phyloP scores from a whole-genome alignment of 2,888 invertebrate genomes.

The Monochamus alternatus region DNA sequence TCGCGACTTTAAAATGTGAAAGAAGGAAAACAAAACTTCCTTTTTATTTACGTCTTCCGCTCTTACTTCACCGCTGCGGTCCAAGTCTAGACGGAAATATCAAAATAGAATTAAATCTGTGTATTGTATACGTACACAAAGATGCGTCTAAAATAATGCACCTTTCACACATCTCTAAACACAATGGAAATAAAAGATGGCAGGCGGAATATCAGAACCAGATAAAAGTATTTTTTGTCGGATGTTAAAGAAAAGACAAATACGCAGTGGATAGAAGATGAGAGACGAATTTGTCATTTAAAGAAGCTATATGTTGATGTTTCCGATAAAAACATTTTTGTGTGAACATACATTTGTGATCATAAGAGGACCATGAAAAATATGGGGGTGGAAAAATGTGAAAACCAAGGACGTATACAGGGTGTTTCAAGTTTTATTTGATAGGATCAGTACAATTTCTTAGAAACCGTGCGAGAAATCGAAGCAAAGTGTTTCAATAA shows the following conservation, averaged over 20 bases:
- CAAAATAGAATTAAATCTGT: slow-evolving; percentile 12
- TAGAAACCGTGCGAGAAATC: too few relatives aligned
- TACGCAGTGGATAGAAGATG: not conserved
- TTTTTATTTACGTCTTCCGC: slow-evolving; percentile 2
- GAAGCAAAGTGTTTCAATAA: too few relatives aligned
- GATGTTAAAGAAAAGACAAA: not conserved
- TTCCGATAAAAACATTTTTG: too few relatives aligned
- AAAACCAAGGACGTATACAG: too few relatives aligned
- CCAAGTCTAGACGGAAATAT: not conserved
- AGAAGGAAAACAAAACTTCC: not conserved
- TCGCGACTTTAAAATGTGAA: not conserved
- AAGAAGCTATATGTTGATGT: too few relatives aligned
- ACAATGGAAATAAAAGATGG: not conserved
- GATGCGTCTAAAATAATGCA: not conserved
- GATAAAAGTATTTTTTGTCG: not conserved
- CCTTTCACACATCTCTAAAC: not conserved
- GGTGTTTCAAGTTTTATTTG: too few relatives aligned
- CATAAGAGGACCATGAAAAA: too few relatives aligned
- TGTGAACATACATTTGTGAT: too few relatives aligned
- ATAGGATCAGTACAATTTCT: too few relatives aligned
- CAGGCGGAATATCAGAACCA: not conserved
- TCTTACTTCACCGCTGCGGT: not conserved
- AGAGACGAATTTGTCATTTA: not conserved
- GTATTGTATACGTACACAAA: not conserved
- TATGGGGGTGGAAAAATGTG: too few relatives aligned